phyloP scores from a whole-genome alignment of 2,888 invertebrate genomes.

The Dryomyza anilis region DNA sequence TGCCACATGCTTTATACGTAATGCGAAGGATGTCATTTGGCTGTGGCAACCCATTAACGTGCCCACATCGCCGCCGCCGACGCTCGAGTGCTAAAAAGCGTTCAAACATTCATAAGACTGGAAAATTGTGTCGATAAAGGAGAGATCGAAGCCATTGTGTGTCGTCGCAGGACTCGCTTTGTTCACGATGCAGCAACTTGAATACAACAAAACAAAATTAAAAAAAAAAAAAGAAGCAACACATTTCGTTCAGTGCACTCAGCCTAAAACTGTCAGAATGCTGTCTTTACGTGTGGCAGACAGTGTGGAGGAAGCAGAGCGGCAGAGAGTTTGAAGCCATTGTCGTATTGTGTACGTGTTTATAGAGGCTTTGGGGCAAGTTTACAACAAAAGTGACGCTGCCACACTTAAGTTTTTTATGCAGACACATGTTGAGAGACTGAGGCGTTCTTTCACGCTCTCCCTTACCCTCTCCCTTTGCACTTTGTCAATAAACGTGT shows the following conservation, averaged over 20 bases:
- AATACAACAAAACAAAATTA: too few relatives aligned
- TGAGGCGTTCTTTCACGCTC: too few relatives aligned
- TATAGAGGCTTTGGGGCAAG: constrained; percentile 2
- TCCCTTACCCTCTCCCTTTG: too few relatives aligned
- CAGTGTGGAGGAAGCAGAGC: not conserved
- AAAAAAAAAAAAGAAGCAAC: too few relatives aligned
- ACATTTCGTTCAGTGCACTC: too few relatives aligned
- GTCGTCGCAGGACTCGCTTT: not conserved
- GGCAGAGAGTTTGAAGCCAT: not conserved
- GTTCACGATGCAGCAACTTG: too few relatives aligned
- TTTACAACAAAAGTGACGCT: not conserved
- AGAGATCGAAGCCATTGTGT: constrained; percentile 21
- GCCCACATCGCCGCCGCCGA: constrained; percentile 46
- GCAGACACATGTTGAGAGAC: too few relatives aligned
- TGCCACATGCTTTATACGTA: constrained; percentile 14
- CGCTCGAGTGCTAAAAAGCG: constrained; percentile 56
- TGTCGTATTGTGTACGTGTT: constrained; percentile 10
- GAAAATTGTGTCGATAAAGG: constrained; percentile 45
- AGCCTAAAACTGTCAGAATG: too few relatives aligned
- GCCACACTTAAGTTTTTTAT: not conserved
- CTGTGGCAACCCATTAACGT: constrained; percentile 41
- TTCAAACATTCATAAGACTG: constrained; percentile 57
- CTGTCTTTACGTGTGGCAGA: too few relatives aligned
- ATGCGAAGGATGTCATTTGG: constrained; percentile 22
- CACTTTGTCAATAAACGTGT: too few relatives aligned